Evolutionary conservation across 2,888 invertebrate genomes (phyloP), one percentile per base, ranked within the genome.

Genomic region (Criorhina ranunculi): DNA sequence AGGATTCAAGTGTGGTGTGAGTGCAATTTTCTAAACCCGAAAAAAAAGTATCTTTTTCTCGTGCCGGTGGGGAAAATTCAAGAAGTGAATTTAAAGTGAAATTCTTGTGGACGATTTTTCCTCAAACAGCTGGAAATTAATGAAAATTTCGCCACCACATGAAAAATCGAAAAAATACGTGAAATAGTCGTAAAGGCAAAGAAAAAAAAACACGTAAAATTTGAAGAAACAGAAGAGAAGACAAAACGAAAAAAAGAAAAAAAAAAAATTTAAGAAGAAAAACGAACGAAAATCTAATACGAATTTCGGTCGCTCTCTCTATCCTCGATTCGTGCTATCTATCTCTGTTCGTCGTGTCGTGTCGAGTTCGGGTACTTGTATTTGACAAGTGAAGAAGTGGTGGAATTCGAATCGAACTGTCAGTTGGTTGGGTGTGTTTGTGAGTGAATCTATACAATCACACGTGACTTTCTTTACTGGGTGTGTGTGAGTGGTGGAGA

Each of bases 261-360:
- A 15, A 37, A 46, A 46, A 62, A 31, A 40, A 46, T 19, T 35
- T 15, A 53, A 40, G 11, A 53, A 55, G 51, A 44, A 17, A 37
- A 24, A 40, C 51, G 57, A 80, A 85, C 60, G 80, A 80, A 85
- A 80, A 85, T 85, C 80, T 85, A 80, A 80, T 85, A 75, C 75
- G 85, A 85, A 80, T 53, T 80, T 59, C 59, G 70, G 59, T 55
- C 44, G 64, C 69, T 46, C 73, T 67, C 80, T 66, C 62, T 80
- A 51, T 51, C 72, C 53, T 17, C 66, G 51, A 35, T 72, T 72
- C 46, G 69, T 64, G 57, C 31, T 42, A 37, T 33, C 80, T 60
- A 67, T 75, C 75, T 80, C 80, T 80, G 64, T 83, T 59, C 8
- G 51, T 37, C 69, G 62, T 62, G 37, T 62, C n/a, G n/a, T n/a